Percentiles rank a stretch among this genome's conserved stretches.
Evolutionary conservation across 2,797 vertebrate genomes (phyloP).

Genomic region (Sphaeramia orbicularis): DNA sequence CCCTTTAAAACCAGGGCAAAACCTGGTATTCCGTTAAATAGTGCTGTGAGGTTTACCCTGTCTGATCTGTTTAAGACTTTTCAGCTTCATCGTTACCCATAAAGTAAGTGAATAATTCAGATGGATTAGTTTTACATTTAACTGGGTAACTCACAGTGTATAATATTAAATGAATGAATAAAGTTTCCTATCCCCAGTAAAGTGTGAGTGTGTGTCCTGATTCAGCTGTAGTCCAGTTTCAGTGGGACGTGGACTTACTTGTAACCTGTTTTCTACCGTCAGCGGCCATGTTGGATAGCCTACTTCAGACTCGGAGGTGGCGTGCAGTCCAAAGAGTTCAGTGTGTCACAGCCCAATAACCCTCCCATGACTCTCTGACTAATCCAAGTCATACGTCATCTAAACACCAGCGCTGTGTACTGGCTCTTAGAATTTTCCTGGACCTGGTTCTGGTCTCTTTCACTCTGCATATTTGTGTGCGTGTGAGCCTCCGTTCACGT

Average conservation of each 20-base stretch:
- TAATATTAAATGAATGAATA: not conserved
- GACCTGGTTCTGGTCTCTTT: slow-evolving; percentile 21
- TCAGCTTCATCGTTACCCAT: too few relatives aligned
- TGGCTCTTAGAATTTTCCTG: slow-evolving; percentile 42
- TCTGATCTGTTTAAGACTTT: too few relatives aligned
- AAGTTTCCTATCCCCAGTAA: too few relatives aligned
- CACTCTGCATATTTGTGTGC: slow-evolving; percentile 10
- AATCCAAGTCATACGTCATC: slow-evolving; percentile 65
- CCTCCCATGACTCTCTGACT: slow-evolving; percentile 56
- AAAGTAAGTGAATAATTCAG: too few relatives aligned
- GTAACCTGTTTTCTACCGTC: slow-evolving; percentile 3
- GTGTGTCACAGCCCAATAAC: slow-evolving; percentile 69
- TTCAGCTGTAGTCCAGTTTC: not conserved
- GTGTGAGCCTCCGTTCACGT: slow-evolving; percentile 6
- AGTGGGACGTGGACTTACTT: too few relatives aligned
- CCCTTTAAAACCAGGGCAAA: too few relatives aligned
- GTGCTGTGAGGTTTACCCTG: too few relatives aligned
- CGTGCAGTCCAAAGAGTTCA: slow-evolving; percentile 52
- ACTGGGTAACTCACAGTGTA: not conserved
- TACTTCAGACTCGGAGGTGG: slow-evolving; percentile 5
- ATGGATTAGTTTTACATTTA: too few relatives aligned
- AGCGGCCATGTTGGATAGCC: slow-evolving; percentile 9
- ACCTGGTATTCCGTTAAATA: too few relatives aligned
- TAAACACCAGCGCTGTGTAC: slow-evolving; percentile 33
- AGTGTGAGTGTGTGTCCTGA: not conserved